phyloP scores from a whole-genome alignment of 2,797 vertebrate species.

The Rousettus madagascariensis region DNA sequence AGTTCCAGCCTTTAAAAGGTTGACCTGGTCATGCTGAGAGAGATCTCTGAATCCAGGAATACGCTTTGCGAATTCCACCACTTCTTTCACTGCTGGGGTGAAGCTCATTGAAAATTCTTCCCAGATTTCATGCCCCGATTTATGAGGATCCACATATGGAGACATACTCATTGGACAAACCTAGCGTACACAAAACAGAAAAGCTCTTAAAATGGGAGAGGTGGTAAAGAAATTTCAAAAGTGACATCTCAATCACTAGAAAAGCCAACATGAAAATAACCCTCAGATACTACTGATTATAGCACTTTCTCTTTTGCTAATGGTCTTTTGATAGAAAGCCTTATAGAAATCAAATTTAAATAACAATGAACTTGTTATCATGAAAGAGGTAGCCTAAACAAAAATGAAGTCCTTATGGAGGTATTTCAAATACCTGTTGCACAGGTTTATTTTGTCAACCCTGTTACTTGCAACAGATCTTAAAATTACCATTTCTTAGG shows the following conservation, averaged over 20 bases:
- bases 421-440: neutral
- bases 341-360: neutral
- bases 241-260: neutral
- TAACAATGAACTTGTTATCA: neutral
- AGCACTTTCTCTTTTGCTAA: neutral
- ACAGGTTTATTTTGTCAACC: neutral
- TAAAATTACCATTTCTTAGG: neutral
- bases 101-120: constrained; percentile 99
- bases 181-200: constrained; percentile 81
- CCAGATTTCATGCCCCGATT: constrained; percentile 96
- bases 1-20: constrained; percentile 97
- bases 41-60: constrained; percentile 97
- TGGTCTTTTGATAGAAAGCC: neutral
- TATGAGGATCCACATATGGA: constrained; percentile 93
- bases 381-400: neutral
- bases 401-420: neutral
- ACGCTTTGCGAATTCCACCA: constrained; percentile 97
- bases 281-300: neutral
- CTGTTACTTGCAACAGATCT: neutral
- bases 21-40: constrained; percentile 96
- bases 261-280: neutral
- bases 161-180: constrained; percentile 96
- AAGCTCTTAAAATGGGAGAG: constrained; percentile 15
- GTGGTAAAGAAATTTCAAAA: constrained; percentile 23
- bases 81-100: constrained; percentile 97